Percentiles rank a stretch among this genome's conserved stretches.
Conservation (phyloP, 92 coral and sea anemone genomes). For the Montipora capitata region DNA sequence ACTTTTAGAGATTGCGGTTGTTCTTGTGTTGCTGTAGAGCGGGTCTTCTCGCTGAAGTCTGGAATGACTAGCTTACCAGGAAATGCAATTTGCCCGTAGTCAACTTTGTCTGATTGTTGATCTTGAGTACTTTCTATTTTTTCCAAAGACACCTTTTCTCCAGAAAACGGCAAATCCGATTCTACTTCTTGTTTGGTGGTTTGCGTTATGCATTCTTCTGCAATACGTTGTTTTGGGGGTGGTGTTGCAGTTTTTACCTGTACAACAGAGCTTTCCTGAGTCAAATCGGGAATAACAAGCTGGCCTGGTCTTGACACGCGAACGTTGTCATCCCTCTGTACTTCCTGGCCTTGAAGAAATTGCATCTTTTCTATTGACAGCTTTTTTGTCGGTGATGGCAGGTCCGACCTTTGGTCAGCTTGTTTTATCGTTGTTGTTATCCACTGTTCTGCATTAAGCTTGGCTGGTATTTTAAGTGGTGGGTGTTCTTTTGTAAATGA, state of each 20-base stretch:
- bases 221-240: not conserved
- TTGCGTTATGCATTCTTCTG: constrained; percentile 5
- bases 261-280: not conserved
- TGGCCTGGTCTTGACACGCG: not conserved
- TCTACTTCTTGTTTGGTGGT: not conserved
- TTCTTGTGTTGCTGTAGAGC: not conserved
- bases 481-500: not conserved
- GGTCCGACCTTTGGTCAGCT: not conserved
- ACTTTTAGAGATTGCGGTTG: not conserved
- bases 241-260: not conserved
- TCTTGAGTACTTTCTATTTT: not conserved
- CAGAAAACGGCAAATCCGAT: constrained; percentile 1
- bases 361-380: not conserved
- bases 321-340: not conserved
- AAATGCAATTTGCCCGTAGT: not conserved
- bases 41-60: not conserved
- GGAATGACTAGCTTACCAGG: constrained; percentile 3
- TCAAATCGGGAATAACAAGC: constrained; percentile 26
- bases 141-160: not conserved
- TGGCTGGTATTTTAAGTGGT: not conserved
- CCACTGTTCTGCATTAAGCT: constrained; percentile 2
- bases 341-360: not conserved
- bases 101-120: not conserved
- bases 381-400: not conserved
- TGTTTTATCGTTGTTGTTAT: not conserved